Evolutionary conservation across 2,797 vertebrate species (phyloP), one percentile per base, ranked within the genome.

Genomic region (Xiphorhynchus erythropygius): DNA sequence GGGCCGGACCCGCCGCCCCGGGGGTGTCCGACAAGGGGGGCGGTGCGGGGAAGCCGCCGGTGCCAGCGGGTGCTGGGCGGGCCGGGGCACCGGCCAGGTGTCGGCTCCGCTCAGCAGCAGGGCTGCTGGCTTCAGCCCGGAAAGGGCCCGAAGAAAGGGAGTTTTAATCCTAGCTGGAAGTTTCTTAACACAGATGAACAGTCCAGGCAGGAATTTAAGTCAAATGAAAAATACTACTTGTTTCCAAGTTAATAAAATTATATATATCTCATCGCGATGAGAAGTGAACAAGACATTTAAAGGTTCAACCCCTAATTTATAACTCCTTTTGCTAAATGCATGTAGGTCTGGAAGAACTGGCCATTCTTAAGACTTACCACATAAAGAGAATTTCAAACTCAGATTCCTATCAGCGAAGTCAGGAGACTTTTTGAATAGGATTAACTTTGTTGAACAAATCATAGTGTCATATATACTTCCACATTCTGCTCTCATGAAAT

Each of bases 261-360:
- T 5, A 24, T 23, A 23, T 12, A 22, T 46, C 6, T 9, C 3
- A 21, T 1, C 13, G 3, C 5, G 9, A 10, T n/a, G 27, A 18
- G 35, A 90, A 68, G 10, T 39, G 9, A 60, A 4, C 11, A 46
- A 49, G 14, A 25, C 0, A 32, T 55, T 57, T 49, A 12, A 24
- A 69, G 4, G 1, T 49, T 44, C 67, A 78, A 24, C 9, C 3
- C 56, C 5, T 84, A 7, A 32, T 21, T 84, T 81, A 3, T 9
- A 82, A 13, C 4, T 42, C 11, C 5, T 75, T 68, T 68, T 17
- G 3, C 12, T 74, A 28, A 59, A 37, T 9, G 10, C 7, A 2
- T 4, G 1, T 53, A 18, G 4, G 1, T 39, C 5, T 83, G 30
- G 24, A 90, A 49, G 53, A 52, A 44, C 13, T 0, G 0, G 14